Conservation (phyloP, 2,113 vertebrate species). For the Etheostoma cragini region DNA sequence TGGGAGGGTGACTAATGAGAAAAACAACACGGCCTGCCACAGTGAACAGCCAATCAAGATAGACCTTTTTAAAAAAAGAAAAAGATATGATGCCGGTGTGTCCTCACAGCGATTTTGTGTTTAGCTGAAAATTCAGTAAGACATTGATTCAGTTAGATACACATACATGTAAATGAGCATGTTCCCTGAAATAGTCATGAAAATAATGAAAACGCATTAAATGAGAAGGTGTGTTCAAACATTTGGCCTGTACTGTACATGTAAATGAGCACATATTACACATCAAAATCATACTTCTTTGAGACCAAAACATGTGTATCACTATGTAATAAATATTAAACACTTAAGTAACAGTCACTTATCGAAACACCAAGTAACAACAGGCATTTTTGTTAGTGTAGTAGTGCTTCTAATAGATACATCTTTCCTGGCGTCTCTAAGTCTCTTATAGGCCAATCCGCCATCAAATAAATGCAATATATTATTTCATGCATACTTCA, state of each 20-base stretch:
- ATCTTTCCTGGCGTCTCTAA: conserved; percentile 4
- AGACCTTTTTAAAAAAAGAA: conserved; percentile 7
- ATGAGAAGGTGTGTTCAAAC: too few species aligned
- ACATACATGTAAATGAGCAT: too few species aligned
- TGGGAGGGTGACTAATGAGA: conserved; percentile 56
- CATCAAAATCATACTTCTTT: conserved; percentile 6
- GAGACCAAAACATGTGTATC: background rate
- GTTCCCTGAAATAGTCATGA: too few species aligned
- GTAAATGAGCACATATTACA: conserved; percentile 2
- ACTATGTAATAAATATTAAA: conserved; percentile 39
- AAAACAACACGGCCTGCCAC: conserved; percentile 52
- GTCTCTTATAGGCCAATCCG: conserved; percentile 25
- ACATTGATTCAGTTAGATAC: conserved; percentile 12
- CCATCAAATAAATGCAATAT: conserved; percentile 30
- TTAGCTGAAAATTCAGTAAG: background rate
- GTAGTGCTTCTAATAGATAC: conserved; percentile 23
- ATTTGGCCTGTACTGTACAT: too few species aligned
- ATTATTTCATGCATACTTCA: conserved; percentile 34
- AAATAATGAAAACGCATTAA: too few species aligned
- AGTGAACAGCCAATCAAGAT: conserved; percentile 31
- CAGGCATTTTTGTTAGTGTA: background rate
- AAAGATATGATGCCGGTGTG: background rate
- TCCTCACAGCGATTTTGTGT: background rate
- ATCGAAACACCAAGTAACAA: background rate
- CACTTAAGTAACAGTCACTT: too few species aligned